Percentiles rank a stretch among this genome's conserved stretches.
These are phyloP conservation scores for Furcifer pardalis DNA, from an alignment of 2,797 vertebrate species.

Conservation along the genomic window DNA sequence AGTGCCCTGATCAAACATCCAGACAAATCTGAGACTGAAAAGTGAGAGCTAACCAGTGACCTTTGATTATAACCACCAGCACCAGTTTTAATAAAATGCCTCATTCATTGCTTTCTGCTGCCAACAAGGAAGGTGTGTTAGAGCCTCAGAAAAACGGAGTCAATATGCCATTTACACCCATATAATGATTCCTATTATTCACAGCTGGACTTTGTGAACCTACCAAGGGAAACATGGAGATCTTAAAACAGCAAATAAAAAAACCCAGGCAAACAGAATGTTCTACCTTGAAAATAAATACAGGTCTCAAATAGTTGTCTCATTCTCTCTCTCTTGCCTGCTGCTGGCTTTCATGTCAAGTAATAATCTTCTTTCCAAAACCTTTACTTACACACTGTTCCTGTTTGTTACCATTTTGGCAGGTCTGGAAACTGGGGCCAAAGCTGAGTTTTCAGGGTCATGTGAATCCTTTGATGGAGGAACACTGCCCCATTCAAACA, in stretches of 20 bases:
- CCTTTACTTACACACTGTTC: constrained; percentile 66
- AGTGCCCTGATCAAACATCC: constrained; percentile 79
- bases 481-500: constrained; percentile 62
- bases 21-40: constrained; percentile 80
- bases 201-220: constrained; percentile 72
- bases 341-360: constrained; percentile 69
- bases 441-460: constrained; percentile 61
- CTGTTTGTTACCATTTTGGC: constrained; percentile 63
- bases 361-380: constrained; percentile 62
- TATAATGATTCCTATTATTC: constrained; percentile 80
- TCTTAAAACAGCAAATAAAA: constrained; percentile 76
- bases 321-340: constrained; percentile 63
- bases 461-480: constrained; percentile 57
- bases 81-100: constrained; percentile 78
- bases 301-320: constrained; percentile 58
- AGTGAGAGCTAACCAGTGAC: constrained; percentile 78
- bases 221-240: constrained; percentile 71
- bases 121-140: constrained; percentile 79
- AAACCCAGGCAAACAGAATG: constrained; percentile 66
- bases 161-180: constrained; percentile 74
- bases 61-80: constrained; percentile 80
- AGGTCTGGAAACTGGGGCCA: constrained; percentile 48
- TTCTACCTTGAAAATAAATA: constrained; percentile 76
- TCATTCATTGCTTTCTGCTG: constrained; percentile 75
- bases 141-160: constrained; percentile 69